These are phyloP conservation scores for Acromyrmex charruanus DNA, from an alignment of 1,140 invertebrate species.

Conservation along the genomic window DNA sequence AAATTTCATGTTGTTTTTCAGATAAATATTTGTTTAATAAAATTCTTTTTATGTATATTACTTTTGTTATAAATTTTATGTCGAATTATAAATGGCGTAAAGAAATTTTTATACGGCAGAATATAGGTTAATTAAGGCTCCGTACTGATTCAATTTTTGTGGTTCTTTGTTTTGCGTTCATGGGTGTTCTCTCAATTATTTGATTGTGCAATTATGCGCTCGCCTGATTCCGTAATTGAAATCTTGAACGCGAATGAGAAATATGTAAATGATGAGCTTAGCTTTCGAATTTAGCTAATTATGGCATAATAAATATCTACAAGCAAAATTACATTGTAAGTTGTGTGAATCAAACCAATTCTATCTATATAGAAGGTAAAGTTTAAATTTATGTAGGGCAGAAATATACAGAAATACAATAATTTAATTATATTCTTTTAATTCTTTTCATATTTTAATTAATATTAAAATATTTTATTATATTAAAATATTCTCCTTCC, in stretches of 20 bases:
- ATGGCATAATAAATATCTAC: constrained; percentile 1
- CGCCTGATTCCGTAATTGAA: constrained; percentile 35
- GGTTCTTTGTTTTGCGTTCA: constrained; percentile 30
- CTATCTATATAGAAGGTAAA: neutral
- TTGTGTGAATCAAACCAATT: neutral
- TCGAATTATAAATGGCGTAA: neutral
- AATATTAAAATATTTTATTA: neutral
- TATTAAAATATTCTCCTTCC: neutral
- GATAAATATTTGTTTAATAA: neutral
- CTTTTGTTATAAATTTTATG: neutral
- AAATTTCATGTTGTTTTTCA: neutral
- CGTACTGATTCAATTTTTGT: neutral
- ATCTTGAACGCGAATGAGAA: constrained; percentile 9
- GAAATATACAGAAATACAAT: neutral
- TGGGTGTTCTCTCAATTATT: constrained; percentile 18
- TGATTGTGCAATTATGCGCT: constrained; percentile 5
- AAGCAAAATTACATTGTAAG: constrained; percentile 17
- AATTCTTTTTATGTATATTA: neutral
- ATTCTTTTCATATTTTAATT: neutral
- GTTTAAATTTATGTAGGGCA: neutral
- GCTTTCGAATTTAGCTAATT: neutral
- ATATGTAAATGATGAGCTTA: constrained; percentile 30
- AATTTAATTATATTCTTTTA: neutral
- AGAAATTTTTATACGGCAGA: neutral
- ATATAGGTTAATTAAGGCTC: neutral